phyloP scores from a whole-genome alignment of 2,888 invertebrate genomes.

The Hemicrepidius hirtus region DNA sequence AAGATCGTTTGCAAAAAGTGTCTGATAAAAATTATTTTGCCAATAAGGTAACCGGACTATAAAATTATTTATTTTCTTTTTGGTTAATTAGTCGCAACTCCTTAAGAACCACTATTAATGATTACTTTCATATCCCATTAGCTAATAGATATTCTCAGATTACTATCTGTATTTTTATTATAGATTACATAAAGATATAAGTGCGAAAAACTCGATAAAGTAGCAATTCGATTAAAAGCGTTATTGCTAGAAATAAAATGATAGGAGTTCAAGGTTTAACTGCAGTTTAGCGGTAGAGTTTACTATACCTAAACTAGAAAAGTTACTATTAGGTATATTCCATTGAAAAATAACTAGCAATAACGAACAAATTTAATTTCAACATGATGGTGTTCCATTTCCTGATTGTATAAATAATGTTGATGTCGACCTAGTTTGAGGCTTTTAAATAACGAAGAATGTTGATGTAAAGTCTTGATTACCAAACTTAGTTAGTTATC shows the following conservation, averaged over 20 bases:
- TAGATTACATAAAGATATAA: neutral
- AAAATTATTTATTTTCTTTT: neutral
- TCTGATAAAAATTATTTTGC: neutral
- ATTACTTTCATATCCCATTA: neutral
- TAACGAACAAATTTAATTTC: no score
- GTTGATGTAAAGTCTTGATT: no score
- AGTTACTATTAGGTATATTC: no score
- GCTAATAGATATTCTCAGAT: neutral
- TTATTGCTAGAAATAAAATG: constrained; percentile 1
- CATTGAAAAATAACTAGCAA: no score
- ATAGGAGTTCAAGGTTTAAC: constrained; percentile 6
- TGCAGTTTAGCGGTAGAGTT: neutral
- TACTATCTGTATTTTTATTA: neutral
- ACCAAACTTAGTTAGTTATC: no score
- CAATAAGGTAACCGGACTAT: neutral
- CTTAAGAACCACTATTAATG: neutral
- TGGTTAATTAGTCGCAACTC: neutral
- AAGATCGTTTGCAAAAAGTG: neutral
- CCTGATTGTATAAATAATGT: no score
- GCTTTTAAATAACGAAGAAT: no score
- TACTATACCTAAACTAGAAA: neutral
- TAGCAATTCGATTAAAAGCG: constrained; percentile 7
- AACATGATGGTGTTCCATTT: no score
- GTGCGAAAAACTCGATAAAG: neutral
- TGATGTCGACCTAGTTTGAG: no score